These are phyloP conservation scores for Schizotus pectinicornis DNA, from an alignment of 2,888 invertebrate genomes.

Conservation along the genomic window DNA sequence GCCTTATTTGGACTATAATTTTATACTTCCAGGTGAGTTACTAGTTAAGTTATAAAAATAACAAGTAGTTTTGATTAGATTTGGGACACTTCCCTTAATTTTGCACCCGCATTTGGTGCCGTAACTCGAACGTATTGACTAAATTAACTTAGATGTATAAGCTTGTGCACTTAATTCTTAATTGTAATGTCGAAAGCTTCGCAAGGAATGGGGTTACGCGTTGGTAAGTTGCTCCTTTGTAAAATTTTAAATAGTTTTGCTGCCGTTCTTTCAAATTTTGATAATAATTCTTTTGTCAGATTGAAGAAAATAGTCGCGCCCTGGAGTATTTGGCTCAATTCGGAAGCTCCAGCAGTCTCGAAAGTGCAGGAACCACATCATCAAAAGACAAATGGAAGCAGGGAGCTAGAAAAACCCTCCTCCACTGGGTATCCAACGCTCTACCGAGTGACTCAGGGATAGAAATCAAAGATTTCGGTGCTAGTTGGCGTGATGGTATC, in stretches of 20 bases:
- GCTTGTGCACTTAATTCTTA: conserved; percentile 26
- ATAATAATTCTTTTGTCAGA: conserved; percentile 63
- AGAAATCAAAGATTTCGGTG: conserved; percentile 91
- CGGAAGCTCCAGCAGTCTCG: conserved; percentile 83
- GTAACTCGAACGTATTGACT: background rate
- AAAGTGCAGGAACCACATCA: conserved; percentile 78
- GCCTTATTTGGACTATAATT: conserved; percentile 98
- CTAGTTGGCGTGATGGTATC: conserved; percentile 94
- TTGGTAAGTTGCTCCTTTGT: conserved; percentile 48
- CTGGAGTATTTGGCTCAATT: conserved; percentile 84
- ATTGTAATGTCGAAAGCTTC: conserved; percentile 54
- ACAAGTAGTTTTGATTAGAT: background rate
- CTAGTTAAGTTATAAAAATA: conserved; percentile 2
- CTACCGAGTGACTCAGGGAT: conserved; percentile 88
- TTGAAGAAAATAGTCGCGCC: conserved; percentile 92
- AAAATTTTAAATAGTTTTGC: background rate
- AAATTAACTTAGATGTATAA: background rate
- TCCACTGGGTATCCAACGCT: conserved; percentile 94
- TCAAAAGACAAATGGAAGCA: conserved; percentile 81
- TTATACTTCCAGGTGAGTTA: conserved; percentile 93
- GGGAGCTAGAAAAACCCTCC: conserved; percentile 87
- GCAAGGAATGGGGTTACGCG: conserved; percentile 53
- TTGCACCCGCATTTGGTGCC: background rate
- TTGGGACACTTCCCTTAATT: background rate
- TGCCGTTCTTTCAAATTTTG: background rate